Conservation (phyloP, 1,140 invertebrate genomes). For the Goniozus legneri region DNA sequence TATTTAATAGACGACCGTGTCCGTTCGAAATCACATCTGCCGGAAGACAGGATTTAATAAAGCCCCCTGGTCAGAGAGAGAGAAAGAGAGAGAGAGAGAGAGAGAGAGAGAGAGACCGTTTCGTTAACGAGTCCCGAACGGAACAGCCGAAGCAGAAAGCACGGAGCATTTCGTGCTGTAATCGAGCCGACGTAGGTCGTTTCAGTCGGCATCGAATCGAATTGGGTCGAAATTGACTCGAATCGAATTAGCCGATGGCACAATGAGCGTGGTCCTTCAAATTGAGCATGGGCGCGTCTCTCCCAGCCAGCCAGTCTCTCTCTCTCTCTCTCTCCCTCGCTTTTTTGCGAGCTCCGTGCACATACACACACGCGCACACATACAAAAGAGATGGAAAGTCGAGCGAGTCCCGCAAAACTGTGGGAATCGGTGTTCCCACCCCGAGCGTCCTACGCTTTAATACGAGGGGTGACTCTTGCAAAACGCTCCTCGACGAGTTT, state of each 20-base stretch:
- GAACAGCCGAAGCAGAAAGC: slow-evolving; percentile 6
- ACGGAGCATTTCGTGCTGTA: slow-evolving; percentile 9
- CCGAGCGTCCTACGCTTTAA: neutral
- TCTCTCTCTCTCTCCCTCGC: too few species aligned
- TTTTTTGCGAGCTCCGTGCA: too few species aligned
- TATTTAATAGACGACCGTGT: too few species aligned
- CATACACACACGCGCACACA: neutral
- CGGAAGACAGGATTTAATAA: slow-evolving; percentile 8
- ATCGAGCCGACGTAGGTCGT: slow-evolving; percentile 28
- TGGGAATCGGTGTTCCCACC: too few species aligned
- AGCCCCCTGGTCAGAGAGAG: slow-evolving; percentile 50
- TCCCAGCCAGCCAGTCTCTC: slow-evolving; percentile 30
- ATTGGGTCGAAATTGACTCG: slow-evolving; percentile 31
- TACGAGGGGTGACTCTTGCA: neutral
- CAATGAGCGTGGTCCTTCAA: slow-evolving; percentile 6
- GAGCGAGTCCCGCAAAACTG: too few species aligned
- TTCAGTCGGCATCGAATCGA: slow-evolving; percentile 34
- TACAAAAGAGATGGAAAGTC: too few species aligned
- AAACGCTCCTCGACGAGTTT: neutral
- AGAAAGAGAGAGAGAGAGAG: slow-evolving; percentile 19
- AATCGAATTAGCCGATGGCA: slow-evolving; percentile 30
- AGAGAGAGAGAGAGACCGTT: neutral
- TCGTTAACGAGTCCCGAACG: too few species aligned
- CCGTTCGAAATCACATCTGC: too few species aligned
- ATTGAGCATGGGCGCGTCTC: slow-evolving; percentile 15